Conservation (phyloP, 2,113 vertebrate species). For the Leucopsar rothschildi region DNA sequence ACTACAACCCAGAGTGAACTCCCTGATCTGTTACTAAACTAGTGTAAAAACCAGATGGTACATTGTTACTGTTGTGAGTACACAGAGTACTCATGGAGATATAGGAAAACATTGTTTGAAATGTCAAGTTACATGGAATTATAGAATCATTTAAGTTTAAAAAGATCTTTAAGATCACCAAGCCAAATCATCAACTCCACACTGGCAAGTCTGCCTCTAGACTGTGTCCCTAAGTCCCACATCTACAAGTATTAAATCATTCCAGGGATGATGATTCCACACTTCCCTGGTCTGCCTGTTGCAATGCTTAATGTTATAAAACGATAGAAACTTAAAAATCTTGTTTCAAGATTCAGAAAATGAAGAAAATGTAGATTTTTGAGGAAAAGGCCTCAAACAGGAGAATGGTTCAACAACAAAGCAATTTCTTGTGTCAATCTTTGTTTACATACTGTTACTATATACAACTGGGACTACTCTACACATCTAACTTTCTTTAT, state of each 20-base stretch:
- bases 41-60: neutral
- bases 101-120: neutral
- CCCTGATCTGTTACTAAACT: neutral
- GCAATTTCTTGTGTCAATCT: neutral
- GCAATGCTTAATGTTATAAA: neutral
- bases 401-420: neutral
- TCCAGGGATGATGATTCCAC: neutral
- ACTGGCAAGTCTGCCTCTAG: neutral
- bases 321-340: neutral
- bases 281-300: neutral
- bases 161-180: neutral
- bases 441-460: neutral
- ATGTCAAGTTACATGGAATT: neutral
- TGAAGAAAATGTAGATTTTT: neutral
- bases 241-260: neutral
- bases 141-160: neutral
- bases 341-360: neutral
- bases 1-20: neutral
- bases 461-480: neutral
- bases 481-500: neutral
- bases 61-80: neutral
- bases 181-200: neutral
- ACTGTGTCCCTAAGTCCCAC: fast-evolving
- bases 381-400: neutral
- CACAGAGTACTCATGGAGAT: neutral